Evolutionary conservation across 2,888 invertebrate species (phyloP), one percentile per base, ranked within the genome.

Genomic region (Eledona agricola): DNA sequence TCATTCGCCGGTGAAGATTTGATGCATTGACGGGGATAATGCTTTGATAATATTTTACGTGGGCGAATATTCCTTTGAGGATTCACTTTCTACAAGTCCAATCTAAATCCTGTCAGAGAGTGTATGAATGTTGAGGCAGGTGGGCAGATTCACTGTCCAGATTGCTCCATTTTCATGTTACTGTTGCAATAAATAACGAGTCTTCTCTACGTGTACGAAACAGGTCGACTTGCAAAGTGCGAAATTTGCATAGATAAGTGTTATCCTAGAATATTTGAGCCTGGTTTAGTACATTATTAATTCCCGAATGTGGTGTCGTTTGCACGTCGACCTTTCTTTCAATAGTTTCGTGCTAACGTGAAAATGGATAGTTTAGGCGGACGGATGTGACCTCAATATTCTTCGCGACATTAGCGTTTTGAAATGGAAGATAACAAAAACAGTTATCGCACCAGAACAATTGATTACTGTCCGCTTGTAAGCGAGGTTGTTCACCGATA

Each of bases 221-320:
- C 3, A 26, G 6, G 26, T 20, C 17, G 19, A 34, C 34, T 34
- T 34, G 34, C 10, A 34, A 34, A 34, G 23, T 23, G 6, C 20
- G 7, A 10, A 19, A 34, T 34, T 34, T 34, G 20, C 34, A 34
- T 34, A 34, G 19, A 34, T 34, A 34, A 34, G 34, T 19, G 5
- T 17, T 32, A 32, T 17, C 10, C 9, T 5, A 4, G 26, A 32
- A 9, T 15, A 17, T 15, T 32, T 32, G 19, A 17, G 7, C 20
- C 20, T 9, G 7, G 9, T 34, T 17, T 34, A 19, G 12, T 34
- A 20, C 11, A 20, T 15, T 34, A 34, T 34, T 34, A 34, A 34
- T 34, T 34, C 10, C 11, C 29, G 2, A 16, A 17, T 15, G 31
- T 7, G 6, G n/a, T 10, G 17, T 31, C 23, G 4, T 23, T n/a